Percentiles rank a stretch among this genome's conserved stretches.
Conservation (phyloP, 1,140 invertebrate species). For the Bactericera cockerelli region DNA sequence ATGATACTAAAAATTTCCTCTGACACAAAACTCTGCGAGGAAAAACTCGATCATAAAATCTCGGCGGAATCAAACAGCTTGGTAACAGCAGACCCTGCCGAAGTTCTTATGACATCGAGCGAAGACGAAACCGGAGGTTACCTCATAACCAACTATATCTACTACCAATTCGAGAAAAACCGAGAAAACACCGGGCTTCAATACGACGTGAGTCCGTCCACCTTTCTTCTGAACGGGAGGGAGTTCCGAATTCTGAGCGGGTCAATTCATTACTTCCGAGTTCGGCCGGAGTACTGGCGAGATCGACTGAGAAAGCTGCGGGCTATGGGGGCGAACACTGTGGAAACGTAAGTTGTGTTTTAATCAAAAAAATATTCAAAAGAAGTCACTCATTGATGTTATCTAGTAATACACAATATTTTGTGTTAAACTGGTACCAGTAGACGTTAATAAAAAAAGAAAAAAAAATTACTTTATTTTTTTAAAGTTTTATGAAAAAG, state of each 20-base stretch:
- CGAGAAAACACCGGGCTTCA: background rate
- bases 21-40: background rate
- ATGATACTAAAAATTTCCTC: background rate
- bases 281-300: constrained; percentile 66
- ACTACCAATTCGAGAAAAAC: background rate
- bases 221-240: constrained; percentile 66
- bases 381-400: background rate
- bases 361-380: background rate
- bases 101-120: background rate
- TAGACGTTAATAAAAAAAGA: background rate
- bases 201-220: background rate
- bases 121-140: background rate
- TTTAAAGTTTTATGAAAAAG: too few species aligned
- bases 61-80: background rate
- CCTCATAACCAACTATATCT: background rate
- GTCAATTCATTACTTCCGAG: constrained; percentile 81
- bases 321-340: constrained; percentile 28
- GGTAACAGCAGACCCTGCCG: background rate
- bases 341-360: constrained; percentile 21
- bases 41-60: background rate
- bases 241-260: constrained; percentile 71
- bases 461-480: too few species aligned
- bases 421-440: background rate
- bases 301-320: constrained; percentile 65
- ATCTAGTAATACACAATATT: background rate